These are phyloP conservation scores for Ciconia stormi DNA, from an alignment of 2,113 vertebrate genomes.

Conservation along the genomic window DNA sequence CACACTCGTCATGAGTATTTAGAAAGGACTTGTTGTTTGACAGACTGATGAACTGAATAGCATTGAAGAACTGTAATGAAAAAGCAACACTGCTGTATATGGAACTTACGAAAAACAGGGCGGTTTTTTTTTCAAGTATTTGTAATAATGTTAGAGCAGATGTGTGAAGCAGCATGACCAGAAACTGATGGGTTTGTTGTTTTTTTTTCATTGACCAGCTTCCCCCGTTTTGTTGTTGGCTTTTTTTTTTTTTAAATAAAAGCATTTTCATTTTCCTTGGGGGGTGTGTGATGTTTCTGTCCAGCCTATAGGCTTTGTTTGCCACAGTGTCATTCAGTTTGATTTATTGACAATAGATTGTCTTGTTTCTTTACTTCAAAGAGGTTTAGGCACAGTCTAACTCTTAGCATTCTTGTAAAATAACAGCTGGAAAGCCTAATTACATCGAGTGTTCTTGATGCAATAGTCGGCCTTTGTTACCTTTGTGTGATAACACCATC, in stretches of 20 bases:
- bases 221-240: not conserved
- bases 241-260: too few relatives aligned
- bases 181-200: not conserved
- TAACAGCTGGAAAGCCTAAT: not conserved
- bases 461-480: not conserved
- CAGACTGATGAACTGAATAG: not conserved
- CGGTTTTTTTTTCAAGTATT: not conserved
- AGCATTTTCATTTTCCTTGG: not conserved
- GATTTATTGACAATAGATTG: not conserved
- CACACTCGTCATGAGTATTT: not conserved
- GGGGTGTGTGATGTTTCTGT: not conserved
- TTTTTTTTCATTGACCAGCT: not conserved
- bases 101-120: not conserved
- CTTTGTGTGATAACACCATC: not conserved
- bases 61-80: not conserved
- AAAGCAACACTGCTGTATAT: not conserved
- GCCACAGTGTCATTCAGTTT: not conserved
- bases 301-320: not conserved
- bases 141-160: not conserved
- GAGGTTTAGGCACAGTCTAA: not conserved
- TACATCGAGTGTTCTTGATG: not conserved
- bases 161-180: not conserved
- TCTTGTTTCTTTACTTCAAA: not conserved
- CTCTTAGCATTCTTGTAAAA: not conserved
- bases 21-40: not conserved